These are phyloP conservation scores for Meliscaeva auricollis DNA, from an alignment of 2,888 invertebrate species.

Conservation along the genomic window DNA sequence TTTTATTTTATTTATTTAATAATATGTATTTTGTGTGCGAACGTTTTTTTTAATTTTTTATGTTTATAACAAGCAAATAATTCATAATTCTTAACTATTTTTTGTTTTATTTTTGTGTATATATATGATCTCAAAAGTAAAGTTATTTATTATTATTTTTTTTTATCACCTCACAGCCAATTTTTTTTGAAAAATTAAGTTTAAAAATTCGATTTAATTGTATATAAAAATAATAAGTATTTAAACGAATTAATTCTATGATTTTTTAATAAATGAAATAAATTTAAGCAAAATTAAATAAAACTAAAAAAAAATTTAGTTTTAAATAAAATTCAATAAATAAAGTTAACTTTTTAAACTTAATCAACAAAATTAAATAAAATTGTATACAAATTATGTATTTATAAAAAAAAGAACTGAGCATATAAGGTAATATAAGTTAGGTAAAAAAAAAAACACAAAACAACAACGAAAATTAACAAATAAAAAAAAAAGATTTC, in stretches of 20 bases:
- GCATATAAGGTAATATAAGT: too few relatives aligned
- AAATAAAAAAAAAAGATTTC: too few relatives aligned
- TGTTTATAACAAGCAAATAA: constrained; percentile 5
- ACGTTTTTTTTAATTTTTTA: neutral
- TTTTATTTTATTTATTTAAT: neutral
- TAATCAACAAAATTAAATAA: too few relatives aligned
- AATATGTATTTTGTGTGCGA: neutral
- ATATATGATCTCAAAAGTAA: constrained; percentile 27
- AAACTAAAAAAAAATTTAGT: neutral
- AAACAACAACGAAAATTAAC: too few relatives aligned
- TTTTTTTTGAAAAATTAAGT: constrained; percentile 48
- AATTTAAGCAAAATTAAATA: neutral
- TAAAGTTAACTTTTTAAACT: too few relatives aligned
- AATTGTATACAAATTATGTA: too few relatives aligned
- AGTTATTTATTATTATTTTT: constrained; percentile 19
- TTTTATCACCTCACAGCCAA: constrained; percentile 65
- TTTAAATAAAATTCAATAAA: neutral
- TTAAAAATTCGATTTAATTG: neutral
- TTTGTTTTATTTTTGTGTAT: constrained; percentile 10
- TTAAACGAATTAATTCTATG: too few relatives aligned
- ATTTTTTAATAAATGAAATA: too few relatives aligned
- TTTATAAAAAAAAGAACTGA: too few relatives aligned
- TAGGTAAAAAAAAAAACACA: too few relatives aligned
- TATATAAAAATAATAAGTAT: constrained; percentile 1
- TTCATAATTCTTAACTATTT: neutral